Base-by-base conservation (phyloP, 30 jellyfish, hydroid and myxozoan genomes). In the Chrysaora quinquecirrha region DNA sequence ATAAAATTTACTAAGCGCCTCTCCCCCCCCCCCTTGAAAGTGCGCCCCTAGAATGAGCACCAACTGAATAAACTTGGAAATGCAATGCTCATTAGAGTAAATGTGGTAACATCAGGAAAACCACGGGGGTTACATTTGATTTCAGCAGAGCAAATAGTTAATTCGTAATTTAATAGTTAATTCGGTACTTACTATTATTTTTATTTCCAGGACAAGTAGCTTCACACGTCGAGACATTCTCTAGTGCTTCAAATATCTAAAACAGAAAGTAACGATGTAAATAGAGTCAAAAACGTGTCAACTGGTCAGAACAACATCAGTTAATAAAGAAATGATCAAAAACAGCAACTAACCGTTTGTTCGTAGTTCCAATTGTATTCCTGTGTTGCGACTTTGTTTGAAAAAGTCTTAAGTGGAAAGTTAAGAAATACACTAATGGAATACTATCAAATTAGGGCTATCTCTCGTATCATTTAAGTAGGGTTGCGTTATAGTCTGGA, bases 221-320 rank as follows among this genome's bases (percentile, higher is more conserved):
- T 47, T 82, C 79, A 38, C 85, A 82, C 24, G 19, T 30, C 22
- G 78, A 64, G 19, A 85, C 50, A 12, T 32, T 52, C 34, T 82
- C 85, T 38, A 82, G 43, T 3, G 92, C 92, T 23, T 82, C 78
- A 1, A 82, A 82, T 54, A 82, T 68, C 92, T 82, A 52, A 20
- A 33, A 47, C 0, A 9, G 14, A 18, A 62, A 0, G 19, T 3
- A 1, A 31, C 32, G 14, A 38, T 3, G 6, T 14, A 38, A 38
- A 14, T 14, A 14, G 6, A 38, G 6, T 38, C 6, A 3, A 38
- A 38, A 38, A 38, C 14, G 54, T 14, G 6, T 14, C 54, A 3
- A 14, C 6, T 38, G 11, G 54, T 3, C 54, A 38, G 14, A 38
- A 38, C 14, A 3, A 38, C 14, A 14, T 38, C 14, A 22, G 3